These are phyloP conservation scores for Spicauda simplicius DNA, from an alignment of 2,888 invertebrate genomes.

Conservation along the genomic window DNA sequence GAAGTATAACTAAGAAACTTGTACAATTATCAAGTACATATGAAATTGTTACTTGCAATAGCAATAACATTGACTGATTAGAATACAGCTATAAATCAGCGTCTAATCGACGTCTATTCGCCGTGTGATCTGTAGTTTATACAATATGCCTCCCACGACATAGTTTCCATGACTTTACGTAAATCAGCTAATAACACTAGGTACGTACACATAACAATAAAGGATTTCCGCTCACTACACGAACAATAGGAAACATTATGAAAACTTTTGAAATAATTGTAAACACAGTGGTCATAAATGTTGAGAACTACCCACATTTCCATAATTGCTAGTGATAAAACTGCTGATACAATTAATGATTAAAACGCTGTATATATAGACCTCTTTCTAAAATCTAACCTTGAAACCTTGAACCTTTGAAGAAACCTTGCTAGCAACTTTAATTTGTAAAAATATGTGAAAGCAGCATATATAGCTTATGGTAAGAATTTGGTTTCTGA, in stretches of 20 bases:
- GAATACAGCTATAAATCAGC: constrained; percentile 18
- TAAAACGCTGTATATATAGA: background rate
- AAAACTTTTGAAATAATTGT: constrained; percentile 42
- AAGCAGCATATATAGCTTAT: too few species aligned
- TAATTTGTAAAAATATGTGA: too few species aligned
- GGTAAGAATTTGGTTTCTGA: too few species aligned
- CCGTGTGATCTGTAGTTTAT: constrained; percentile 40
- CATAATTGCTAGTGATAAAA: constrained; percentile 3
- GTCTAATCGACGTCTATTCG: constrained; percentile 15
- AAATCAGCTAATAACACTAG: constrained; percentile 71
- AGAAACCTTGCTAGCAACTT: too few species aligned
- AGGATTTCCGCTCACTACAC: constrained; percentile 60
- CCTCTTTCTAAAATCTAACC: too few species aligned
- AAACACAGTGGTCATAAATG: constrained; percentile 29
- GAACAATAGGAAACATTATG: constrained; percentile 51
- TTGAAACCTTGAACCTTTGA: too few species aligned
- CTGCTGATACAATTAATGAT: background rate
- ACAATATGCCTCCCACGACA: constrained; percentile 80
- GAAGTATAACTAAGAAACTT: background rate
- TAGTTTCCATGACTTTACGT: constrained; percentile 79
- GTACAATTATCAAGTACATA: background rate
- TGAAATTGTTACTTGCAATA: background rate
- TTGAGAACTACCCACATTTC: constrained; percentile 13
- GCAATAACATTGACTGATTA: constrained; percentile 15
- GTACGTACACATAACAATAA: constrained; percentile 68